Base-by-base conservation (phyloP, 2,113 vertebrate species). In the Serilophus lunatus region DNA sequence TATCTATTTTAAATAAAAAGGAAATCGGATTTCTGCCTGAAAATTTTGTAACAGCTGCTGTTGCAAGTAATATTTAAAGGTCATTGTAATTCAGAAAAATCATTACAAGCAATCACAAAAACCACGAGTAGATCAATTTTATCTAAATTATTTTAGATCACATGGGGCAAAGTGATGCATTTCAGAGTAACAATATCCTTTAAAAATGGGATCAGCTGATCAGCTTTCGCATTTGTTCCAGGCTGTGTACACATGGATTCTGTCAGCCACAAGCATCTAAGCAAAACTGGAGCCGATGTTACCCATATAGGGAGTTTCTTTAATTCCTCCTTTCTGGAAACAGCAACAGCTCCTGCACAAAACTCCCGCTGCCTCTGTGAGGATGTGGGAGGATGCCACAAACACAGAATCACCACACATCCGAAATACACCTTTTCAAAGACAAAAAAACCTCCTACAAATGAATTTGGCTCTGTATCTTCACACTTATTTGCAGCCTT, bases 1-100 rank as follows among this genome's bases (percentile, higher is more conserved):
- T 88, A 84, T 45, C 63, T 82, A 47, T 71, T 96, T 88, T 40
- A 90, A 91, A 91, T 79, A 85, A 93, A 94, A 84, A 77, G 26
- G 63, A 92, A 75, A 83, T 53, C 0, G 0, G 9, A 78, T 95
- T 92, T 80, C 56, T 92, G 71, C 44, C 79, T 59, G 28, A 83
- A 86, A 90, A 72, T 79, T 64, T 78, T 87, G 28, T 61, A 75
- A 50, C 40, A 49, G 68, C n/a, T 83, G 72, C 47, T 51, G n/a
- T 57, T 91, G 49, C 12, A 29, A 71, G 31, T 54, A 81, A 78
- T 88, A 83, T 49, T 77, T 88, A 86, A 77, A 94, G 78, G 85
- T 49, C 36, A 31, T 8, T 53, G 69, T 71, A 82, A 76, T 79
- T 72, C 61, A 79, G 77, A 89, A 74, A 82, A 94, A 92, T 65